phyloP scores from a whole-genome alignment of 2,797 vertebrate species.

The Phaenicophaeus curvirostris region DNA sequence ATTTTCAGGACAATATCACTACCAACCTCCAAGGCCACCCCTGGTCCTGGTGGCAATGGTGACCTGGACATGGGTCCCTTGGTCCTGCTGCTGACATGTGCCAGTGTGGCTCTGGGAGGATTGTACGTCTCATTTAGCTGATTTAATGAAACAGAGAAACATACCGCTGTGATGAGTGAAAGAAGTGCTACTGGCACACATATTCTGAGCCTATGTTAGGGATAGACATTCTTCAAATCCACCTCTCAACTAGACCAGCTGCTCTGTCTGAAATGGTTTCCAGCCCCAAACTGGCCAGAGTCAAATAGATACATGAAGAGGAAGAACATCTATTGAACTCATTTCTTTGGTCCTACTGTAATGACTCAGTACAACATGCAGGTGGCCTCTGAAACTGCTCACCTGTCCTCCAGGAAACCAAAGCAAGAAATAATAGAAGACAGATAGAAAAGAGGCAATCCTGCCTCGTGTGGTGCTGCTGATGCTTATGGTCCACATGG shows the following conservation, averaged over 20 bases:
- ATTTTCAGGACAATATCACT: neutral
- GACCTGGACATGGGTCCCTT: too few relatives aligned
- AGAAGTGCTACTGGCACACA: neutral
- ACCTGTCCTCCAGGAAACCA: neutral
- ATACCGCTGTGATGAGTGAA: rapidly evolving
- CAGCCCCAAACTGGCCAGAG: neutral
- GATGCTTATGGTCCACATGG: neutral
- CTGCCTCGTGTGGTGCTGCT: neutral
- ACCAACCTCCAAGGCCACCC: neutral
- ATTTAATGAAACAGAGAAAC: neutral
- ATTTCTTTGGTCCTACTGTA: neutral
- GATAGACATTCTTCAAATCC: neutral
- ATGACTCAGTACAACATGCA: neutral
- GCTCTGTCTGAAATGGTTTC: neutral
- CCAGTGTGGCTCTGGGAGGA: neutral
- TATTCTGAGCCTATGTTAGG: neutral
- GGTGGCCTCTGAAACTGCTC: neutral
- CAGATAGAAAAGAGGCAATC: too few relatives aligned
- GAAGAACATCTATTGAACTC: neutral
- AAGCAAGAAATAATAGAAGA: neutral
- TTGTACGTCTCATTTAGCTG: rapidly evolving
- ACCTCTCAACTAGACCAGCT: neutral
- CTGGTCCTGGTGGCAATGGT: neutral
- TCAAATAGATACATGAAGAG: neutral
- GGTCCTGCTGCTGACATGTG: neutral